Evolutionary conservation across 1,140 invertebrate species (phyloP).

Genomic region (Magallana angulata): DNA sequence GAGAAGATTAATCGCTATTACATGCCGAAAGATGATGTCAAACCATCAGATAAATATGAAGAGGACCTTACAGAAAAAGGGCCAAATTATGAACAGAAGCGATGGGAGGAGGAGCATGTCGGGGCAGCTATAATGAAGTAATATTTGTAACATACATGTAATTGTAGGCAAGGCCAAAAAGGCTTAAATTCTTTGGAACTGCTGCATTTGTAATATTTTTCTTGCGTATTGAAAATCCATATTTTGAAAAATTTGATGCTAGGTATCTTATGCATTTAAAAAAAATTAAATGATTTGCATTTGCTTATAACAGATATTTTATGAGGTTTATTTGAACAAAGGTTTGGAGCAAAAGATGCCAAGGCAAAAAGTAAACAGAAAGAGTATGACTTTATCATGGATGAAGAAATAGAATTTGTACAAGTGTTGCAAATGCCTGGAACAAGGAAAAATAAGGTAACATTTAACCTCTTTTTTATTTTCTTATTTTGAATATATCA

Average conservation of each 20-base stretch:
- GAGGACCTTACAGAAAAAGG: constrained; percentile 89
- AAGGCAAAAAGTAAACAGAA: constrained; percentile 82
- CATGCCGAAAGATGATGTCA: constrained; percentile 89
- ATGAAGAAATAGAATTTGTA: constrained; percentile 98
- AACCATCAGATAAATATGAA: constrained; percentile 88
- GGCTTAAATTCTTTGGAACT: too few relatives aligned
- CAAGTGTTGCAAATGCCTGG: constrained; percentile 95
- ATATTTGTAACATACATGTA: neutral
- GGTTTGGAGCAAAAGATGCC: constrained; percentile 94
- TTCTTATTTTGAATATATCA: too few relatives aligned
- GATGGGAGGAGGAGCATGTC: constrained; percentile 99
- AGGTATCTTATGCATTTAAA: too few relatives aligned
- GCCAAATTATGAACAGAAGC: constrained; percentile 95
- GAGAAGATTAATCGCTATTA: constrained; percentile 95
- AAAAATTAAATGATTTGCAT: too few relatives aligned
- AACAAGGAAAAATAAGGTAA: constrained; percentile 81
- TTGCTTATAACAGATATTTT: too few relatives aligned
- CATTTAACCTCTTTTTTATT: too few relatives aligned
- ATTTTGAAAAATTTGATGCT: too few relatives aligned
- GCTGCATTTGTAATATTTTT: too few relatives aligned
- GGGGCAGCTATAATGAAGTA: constrained; percentile 90
- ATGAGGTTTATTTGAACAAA: neutral
- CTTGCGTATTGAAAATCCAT: too few relatives aligned
- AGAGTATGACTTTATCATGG: constrained; percentile 95
- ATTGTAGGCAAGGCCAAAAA: too few relatives aligned